Percentiles rank a stretch among this genome's conserved stretches.
Evolutionary conservation across 2,113 vertebrate species (phyloP).

Genomic region (Alexandromys fortis): DNA sequence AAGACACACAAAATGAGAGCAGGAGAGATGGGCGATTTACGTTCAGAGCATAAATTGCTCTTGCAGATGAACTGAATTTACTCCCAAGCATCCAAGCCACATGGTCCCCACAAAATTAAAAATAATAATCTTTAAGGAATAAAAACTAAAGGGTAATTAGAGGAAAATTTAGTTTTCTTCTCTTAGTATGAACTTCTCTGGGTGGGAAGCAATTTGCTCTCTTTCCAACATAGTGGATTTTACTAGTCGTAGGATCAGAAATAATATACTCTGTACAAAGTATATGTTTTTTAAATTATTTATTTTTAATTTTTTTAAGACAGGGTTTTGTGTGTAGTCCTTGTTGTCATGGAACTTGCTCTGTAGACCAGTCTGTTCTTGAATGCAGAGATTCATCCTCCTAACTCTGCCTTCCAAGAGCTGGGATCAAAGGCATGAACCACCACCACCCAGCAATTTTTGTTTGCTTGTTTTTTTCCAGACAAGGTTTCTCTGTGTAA

Average conservation of each 20-base stretch:
- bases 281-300: neutral
- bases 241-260: neutral
- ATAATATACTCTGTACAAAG: neutral
- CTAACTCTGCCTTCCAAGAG: neutral
- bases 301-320: neutral
- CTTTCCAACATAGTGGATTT: neutral
- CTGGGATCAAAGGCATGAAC: neutral
- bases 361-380: neutral
- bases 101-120: neutral
- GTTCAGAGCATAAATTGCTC: neutral
- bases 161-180: neutral
- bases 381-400: neutral
- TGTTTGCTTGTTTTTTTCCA: too few species aligned
- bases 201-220: neutral
- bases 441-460: neutral
- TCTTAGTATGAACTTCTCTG: neutral
- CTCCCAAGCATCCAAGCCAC: neutral
- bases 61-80: neutral
- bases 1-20: neutral
- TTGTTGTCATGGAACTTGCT: neutral
- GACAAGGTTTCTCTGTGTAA: too few species aligned
- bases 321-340: neutral
- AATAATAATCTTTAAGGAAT: neutral
- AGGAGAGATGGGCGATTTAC: neutral
- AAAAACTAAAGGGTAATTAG: neutral